phyloP scores from a whole-genome alignment of 2,113 vertebrate species.

The Aplodontia rufa region DNA sequence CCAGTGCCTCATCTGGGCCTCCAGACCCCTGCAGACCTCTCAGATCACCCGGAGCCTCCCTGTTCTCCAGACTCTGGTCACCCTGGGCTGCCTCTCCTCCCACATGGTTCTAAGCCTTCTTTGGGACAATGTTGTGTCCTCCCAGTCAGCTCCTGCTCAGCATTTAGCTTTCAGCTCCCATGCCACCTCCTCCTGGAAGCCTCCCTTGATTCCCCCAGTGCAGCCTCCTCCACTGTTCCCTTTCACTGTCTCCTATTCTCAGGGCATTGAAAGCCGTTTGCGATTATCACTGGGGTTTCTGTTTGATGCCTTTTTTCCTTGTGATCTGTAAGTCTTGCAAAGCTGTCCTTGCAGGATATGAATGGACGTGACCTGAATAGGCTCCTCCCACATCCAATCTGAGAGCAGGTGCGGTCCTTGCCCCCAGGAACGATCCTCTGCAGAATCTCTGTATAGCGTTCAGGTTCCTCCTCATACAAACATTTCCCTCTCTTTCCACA shows the following conservation, averaged over 20 bases:
- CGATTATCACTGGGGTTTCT: background rate
- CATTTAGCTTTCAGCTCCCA: background rate
- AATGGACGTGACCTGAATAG: too few species aligned
- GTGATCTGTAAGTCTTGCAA: background rate
- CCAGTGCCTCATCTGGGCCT: background rate
- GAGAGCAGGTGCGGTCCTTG: too few species aligned
- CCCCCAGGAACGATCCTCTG: background rate
- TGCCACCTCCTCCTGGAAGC: background rate
- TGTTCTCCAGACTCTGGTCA: background rate
- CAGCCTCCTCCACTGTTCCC: background rate
- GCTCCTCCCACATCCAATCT: background rate
- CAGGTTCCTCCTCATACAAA: background rate
- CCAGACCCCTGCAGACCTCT: background rate
- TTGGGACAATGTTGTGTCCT: too few species aligned
- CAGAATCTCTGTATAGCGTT: background rate
- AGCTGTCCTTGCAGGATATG: too few species aligned
- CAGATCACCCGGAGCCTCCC: background rate
- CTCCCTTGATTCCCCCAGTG: background rate
- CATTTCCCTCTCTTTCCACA: background rate
- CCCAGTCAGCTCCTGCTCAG: background rate
- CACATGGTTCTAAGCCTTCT: background rate
- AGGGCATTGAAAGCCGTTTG: background rate
- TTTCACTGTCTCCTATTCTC: background rate
- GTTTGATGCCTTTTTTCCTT: background rate
- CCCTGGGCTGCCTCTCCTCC: background rate